Evolutionary conservation across 2,888 invertebrate species (phyloP).

Genomic region (Caenorhabditis wallacei): DNA sequence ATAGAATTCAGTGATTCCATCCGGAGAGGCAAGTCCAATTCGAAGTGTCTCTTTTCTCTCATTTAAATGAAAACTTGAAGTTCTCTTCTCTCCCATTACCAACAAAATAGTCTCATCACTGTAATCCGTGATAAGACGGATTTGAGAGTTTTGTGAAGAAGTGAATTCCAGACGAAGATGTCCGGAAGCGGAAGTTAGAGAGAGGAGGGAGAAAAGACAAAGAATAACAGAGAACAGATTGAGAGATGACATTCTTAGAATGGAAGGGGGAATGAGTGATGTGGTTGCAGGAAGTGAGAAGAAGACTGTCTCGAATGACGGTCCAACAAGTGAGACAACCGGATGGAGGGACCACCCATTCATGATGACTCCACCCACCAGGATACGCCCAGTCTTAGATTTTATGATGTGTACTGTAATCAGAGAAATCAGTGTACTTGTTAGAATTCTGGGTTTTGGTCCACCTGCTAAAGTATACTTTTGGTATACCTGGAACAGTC

Average conservation of each 20-base stretch:
- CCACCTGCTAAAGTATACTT: no score
- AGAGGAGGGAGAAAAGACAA: background rate
- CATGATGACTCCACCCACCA: background rate
- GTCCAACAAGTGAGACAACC: background rate
- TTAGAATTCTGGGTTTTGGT: no score
- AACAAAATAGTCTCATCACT: constrained; percentile 10
- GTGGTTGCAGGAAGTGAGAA: background rate
- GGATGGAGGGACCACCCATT: background rate
- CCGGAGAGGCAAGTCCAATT: background rate
- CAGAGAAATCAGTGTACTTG: background rate
- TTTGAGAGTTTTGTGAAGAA: constrained; percentile 15
- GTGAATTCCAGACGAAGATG: constrained; percentile 41
- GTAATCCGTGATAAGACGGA: constrained; percentile 13
- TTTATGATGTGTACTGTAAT: background rate
- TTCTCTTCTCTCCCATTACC: constrained; percentile 17
- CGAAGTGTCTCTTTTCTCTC: background rate
- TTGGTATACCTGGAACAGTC: no score
- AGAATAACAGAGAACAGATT: background rate
- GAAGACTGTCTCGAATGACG: background rate
- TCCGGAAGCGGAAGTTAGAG: constrained; percentile 9
- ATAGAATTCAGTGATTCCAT: background rate
- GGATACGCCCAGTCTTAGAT: background rate
- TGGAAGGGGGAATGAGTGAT: background rate
- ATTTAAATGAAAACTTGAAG: constrained; percentile 28
- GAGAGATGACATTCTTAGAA: background rate